Percentiles rank a stretch among this genome's conserved stretches.
Conservation (phyloP, 2,113 vertebrate genomes). For the Takifugu flavidus region DNA sequence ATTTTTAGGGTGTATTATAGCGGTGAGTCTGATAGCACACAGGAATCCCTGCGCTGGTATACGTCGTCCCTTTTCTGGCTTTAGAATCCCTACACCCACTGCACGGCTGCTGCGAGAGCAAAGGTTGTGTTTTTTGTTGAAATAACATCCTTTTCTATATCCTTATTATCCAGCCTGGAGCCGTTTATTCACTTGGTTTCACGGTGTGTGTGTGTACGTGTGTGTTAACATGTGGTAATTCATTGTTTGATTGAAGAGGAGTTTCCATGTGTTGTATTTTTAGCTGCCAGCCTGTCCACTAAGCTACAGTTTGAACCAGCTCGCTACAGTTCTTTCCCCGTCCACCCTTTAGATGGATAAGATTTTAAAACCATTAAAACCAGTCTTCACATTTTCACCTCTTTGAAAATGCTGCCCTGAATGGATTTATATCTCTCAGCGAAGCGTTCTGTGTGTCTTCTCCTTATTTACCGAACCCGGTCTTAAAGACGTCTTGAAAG, state of each 20-base stretch:
- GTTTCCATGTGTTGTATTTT: conserved; percentile 51
- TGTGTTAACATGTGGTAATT: conserved; percentile 20
- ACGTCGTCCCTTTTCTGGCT: background rate
- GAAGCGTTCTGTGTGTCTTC: too few relatives aligned
- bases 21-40: background rate
- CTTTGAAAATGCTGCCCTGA: background rate
- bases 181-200: conserved; percentile 52
- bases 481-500: conserved; percentile 35
- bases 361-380: background rate
- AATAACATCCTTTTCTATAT: conserved; percentile 35
- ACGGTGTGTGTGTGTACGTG: conserved; percentile 7
- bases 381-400: background rate
- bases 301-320: conserved; percentile 11
- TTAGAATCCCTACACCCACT: conserved; percentile 23
- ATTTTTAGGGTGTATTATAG: background rate
- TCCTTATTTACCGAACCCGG: background rate
- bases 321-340: conserved; percentile 21
- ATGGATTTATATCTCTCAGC: background rate
- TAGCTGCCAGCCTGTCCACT: conserved; percentile 36
- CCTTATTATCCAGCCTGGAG: conserved; percentile 42
- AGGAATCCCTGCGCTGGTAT: conserved; percentile 2
- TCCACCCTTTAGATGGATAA: too few relatives aligned
- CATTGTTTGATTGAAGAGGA: conserved; percentile 52
- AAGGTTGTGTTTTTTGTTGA: conserved; percentile 55
- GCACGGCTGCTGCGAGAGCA: conserved; percentile 37